Percentiles rank a stretch among this genome's conserved stretches.
Evolutionary conservation across 2,888 invertebrate genomes (phyloP).

Genomic region (Lycocerus yunnanus): DNA sequence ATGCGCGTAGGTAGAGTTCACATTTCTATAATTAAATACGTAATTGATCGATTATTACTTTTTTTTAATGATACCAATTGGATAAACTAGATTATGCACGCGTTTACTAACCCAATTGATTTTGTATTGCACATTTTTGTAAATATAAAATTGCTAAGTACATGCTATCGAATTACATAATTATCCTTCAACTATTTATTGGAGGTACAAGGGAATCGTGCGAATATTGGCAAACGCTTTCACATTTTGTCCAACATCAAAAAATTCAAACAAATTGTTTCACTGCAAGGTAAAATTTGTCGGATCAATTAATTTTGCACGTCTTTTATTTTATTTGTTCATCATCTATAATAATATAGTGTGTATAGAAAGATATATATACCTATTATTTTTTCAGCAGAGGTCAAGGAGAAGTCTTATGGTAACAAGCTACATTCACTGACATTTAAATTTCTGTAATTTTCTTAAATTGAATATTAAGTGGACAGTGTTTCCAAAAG

Average conservation of each 20-base stretch:
- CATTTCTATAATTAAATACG: background rate
- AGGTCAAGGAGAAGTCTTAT: background rate
- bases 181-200: constrained; percentile 1
- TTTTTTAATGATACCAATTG: background rate
- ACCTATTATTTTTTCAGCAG: background rate
- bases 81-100: background rate
- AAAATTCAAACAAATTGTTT: background rate
- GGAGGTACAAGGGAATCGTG: background rate
- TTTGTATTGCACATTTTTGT: background rate
- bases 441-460: background rate
- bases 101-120: background rate
- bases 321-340: background rate
- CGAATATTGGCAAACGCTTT: background rate
- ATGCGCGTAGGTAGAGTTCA: background rate
- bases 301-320: background rate
- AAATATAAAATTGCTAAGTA: background rate
- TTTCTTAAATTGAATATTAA: constrained; percentile 1
- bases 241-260: background rate
- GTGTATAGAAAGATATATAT: too few relatives aligned
- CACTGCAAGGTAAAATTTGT: background rate
- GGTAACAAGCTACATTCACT: constrained; percentile 1
- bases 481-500: background rate
- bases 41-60: background rate
- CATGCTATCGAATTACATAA: constrained; percentile 1
- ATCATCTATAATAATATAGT: background rate